These are phyloP conservation scores for Miltochrista miniata DNA, from an alignment of 2,888 invertebrate species.

Conservation along the genomic window DNA sequence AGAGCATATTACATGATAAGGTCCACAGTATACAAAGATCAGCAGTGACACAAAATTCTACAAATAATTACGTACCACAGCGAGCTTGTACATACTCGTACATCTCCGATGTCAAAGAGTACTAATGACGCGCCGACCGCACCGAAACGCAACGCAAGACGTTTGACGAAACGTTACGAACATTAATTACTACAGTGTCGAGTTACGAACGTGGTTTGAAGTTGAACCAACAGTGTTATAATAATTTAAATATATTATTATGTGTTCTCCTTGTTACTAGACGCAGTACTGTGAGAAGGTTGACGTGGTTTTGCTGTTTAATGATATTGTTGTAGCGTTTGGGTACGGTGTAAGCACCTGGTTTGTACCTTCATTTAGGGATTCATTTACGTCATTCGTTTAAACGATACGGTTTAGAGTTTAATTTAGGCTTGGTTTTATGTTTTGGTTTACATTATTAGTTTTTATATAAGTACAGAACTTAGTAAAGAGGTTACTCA, in stretches of 20 bases:
- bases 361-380: too few relatives aligned
- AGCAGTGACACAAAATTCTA: not conserved
- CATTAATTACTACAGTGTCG: conserved; percentile 21
- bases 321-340: too few relatives aligned
- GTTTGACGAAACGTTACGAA: conserved; percentile 1
- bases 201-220: not conserved
- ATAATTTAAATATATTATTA: not conserved
- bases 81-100: not conserved
- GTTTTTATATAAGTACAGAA: too few relatives aligned
- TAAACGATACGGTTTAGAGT: too few relatives aligned
- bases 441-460: too few relatives aligned
- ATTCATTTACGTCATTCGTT: not conserved
- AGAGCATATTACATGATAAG: not conserved
- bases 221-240: not conserved
- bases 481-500: too few relatives aligned
- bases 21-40: not conserved
- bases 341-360: too few relatives aligned
- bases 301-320: too few relatives aligned
- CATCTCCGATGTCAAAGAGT: conserved; percentile 13
- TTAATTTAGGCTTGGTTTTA: too few relatives aligned
- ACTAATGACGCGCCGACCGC: conserved; percentile 15
- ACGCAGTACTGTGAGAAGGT: too few relatives aligned
- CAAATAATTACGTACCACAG: conserved; percentile 18
- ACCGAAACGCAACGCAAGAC: conserved; percentile 40
- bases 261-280: not conserved